Base-by-base conservation (phyloP, 2,888 invertebrate genomes). In the Rotaria socialis region DNA sequence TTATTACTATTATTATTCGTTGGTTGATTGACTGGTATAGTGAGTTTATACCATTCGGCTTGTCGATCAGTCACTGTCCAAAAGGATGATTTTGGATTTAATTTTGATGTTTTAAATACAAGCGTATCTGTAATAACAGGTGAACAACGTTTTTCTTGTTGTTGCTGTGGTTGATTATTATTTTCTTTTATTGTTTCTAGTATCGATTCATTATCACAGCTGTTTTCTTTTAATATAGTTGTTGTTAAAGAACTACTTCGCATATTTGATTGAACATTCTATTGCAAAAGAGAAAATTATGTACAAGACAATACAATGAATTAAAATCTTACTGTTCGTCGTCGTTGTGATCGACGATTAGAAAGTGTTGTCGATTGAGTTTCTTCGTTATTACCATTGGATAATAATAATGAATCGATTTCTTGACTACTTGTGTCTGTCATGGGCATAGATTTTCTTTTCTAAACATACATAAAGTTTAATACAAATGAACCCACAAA, bases 1-100 rank as follows among this genome's bases (percentile, higher is more conserved):
- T 35, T 27, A 27, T 35, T 41, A 67, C 19, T 19, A 67, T 27
- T 27, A 27, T 67, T 67, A 35, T 35, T 67, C n/a, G 80, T 47
- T 1, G 80, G n/a, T 80, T 80, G 80, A 43, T 80, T 67, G 6
- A 67, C 67, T 0, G 67, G 80, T 47, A 47, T 43, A 8, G 80
- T 80, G 11, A 80, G n/a, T 80, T 80, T 80, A 80, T 80, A 80
- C 80, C 80, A 80, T 80, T 80, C 80, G n/a, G 47, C 24, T 47
- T 80, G 80, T 24, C 80, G 80, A 80, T 80, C 80, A n/a, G 47
- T 80, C 2, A 80, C 80, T 11, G 80, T 80, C 80, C 80, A 80
- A 47, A 47, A 67, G 7, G 67, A 16, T 67, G 35, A 67, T 16
- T 67, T 80, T 24, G n/a, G 22, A 47, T 7, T 80, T 80, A 47